phyloP scores from a whole-genome alignment of 1,140 invertebrate genomes.

The Acromyrmex charruanus region DNA sequence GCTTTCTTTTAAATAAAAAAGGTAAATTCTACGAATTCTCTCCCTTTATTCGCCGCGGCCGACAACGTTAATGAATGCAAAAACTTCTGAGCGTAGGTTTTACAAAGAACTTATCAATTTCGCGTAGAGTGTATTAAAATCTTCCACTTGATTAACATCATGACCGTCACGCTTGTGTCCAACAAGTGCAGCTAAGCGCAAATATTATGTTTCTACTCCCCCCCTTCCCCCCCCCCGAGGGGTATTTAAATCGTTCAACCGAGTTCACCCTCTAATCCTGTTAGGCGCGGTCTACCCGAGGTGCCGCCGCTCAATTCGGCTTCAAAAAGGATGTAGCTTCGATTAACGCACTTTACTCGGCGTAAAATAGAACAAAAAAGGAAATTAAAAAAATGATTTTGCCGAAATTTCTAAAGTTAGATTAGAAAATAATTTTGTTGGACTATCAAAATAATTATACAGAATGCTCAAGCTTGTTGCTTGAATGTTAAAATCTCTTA shows the following conservation, averaged over 20 bases:
- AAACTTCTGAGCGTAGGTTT: slow-evolving; percentile 15
- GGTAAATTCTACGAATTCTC: background rate
- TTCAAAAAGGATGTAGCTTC: slow-evolving; percentile 38
- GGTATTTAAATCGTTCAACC: slow-evolving; percentile 72
- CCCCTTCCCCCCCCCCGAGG: slow-evolving; percentile 28
- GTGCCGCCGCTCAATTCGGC: background rate
- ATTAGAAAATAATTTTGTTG: no score
- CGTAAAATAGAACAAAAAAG: slow-evolving; percentile 22
- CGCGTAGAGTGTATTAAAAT: slow-evolving; percentile 40
- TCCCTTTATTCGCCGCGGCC: background rate
- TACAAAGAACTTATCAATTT: slow-evolving; percentile 56
- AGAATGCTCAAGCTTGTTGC: no score
- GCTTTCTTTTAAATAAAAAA: background rate
- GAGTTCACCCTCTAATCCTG: slow-evolving; percentile 73
- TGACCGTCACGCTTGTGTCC: slow-evolving; percentile 41
- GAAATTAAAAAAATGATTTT: background rate
- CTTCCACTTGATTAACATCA: slow-evolving; percentile 59
- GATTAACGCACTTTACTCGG: slow-evolving; percentile 8
- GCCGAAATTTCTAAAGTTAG: no score
- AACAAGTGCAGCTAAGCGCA: slow-evolving; percentile 70
- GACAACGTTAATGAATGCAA: background rate
- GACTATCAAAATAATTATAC: no score
- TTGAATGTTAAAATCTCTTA: no score
- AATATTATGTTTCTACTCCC: slow-evolving; percentile 70
- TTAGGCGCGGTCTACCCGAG: slow-evolving; percentile 64